Base-by-base conservation (phyloP, 1,140 invertebrate genomes). In the Drosophila bocki region DNA sequence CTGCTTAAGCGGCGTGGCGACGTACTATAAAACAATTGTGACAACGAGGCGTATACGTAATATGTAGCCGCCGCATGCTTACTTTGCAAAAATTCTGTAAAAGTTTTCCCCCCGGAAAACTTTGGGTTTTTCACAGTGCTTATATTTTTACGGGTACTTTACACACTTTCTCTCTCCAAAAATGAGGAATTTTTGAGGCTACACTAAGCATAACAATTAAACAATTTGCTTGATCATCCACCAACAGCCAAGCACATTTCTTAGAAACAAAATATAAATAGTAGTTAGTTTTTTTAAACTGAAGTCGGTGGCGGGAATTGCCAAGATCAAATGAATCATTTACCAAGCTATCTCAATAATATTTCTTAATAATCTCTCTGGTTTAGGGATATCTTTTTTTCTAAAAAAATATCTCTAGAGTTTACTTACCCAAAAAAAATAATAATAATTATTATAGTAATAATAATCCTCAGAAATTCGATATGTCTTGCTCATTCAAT, bases 11-110 rank as follows among this genome's bases (percentile, higher is more conserved):
- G 51, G 50, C 59, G 44, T 48, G 35, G 45, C 22, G 50, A 39
- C 53, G 65, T 47, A 51, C 62, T 64, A 58, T 71, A 51, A 76
- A 50, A 47, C 75, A 85, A 84, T 85, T 81, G 63, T 35, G 67
- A 47, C 78, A 77, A 78, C 61, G 39, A 70, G 63, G 60, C 76
- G 68, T 64, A 85, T 86, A 86, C 78, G 78, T 86, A 83, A 83
- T 83, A 68, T 67, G 47, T 48, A 48, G 22, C 54, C 35, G 11
- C 17, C 50, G 47, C 56, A 53, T 60, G 35, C 35, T 60, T 60
- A n/a, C 32, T 50, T 72, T 35, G 39, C 47, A 37, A 15, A 0
- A 0, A 3, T 12, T 44, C 19, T 39, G 47, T 22, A 15, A 26
- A 22, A 35, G 7, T 58, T 50, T 44, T 3, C 35, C 26, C n/a